These are phyloP conservation scores for Hecatera dysodea DNA, from an alignment of 2,888 invertebrate species.

Conservation along the genomic window DNA sequence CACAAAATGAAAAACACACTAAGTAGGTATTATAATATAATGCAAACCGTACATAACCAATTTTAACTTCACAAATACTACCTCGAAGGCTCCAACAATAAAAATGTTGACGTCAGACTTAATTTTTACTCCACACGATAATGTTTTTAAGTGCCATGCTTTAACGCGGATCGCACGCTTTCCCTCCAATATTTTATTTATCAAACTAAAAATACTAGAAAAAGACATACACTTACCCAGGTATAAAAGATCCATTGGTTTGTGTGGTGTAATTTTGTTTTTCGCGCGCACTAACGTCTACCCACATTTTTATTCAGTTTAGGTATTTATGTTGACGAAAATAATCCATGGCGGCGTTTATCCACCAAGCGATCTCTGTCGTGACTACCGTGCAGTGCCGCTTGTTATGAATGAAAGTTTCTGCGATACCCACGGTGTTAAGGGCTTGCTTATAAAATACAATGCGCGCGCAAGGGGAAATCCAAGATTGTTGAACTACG, in stretches of 20 bases:
- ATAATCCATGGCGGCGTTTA: slow-evolving; percentile 79
- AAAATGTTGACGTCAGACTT: slow-evolving; percentile 34
- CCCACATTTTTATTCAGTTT: slow-evolving; percentile 88
- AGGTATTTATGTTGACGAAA: slow-evolving; percentile 68
- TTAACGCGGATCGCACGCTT: slow-evolving; percentile 29
- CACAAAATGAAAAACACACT: slow-evolving; percentile 22
- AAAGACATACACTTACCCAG: slow-evolving; percentile 89
- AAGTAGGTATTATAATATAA: not conserved
- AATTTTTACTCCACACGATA: slow-evolving; percentile 32
- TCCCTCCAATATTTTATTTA: slow-evolving; percentile 57
- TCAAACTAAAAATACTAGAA: slow-evolving; percentile 9
- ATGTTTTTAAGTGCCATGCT: slow-evolving; percentile 29
- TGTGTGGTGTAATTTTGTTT: slow-evolving; percentile 91
- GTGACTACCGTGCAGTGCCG: slow-evolving; percentile 79
- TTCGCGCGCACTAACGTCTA: slow-evolving; percentile 91
- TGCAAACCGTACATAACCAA: slow-evolving; percentile 7
- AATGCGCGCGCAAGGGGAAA: slow-evolving; percentile 77
- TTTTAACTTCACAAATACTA: slow-evolving; percentile 15
- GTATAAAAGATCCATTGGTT: slow-evolving; percentile 92
- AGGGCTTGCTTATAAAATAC: slow-evolving; percentile 59
- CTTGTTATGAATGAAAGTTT: slow-evolving; percentile 76
- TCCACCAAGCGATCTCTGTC: slow-evolving; percentile 76
- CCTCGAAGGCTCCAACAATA: slow-evolving; percentile 16
- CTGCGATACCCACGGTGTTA: slow-evolving; percentile 58
- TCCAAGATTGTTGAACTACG: slow-evolving; percentile 41